These are phyloP conservation scores for Pongo abelii DNA, from an alignment of 2,113 vertebrate genomes.

Conservation along the genomic window DNA sequence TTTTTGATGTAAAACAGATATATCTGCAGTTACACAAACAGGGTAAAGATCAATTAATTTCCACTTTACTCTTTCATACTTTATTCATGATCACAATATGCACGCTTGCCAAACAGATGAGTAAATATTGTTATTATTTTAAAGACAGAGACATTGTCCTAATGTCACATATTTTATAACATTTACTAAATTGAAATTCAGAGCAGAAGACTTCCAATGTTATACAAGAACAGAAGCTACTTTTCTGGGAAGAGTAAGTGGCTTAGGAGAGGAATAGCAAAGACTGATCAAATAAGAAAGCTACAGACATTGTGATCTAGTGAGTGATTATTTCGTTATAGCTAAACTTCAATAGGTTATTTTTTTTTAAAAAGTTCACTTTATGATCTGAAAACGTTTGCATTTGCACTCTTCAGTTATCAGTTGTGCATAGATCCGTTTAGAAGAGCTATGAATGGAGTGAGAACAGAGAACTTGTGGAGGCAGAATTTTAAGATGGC, in stretches of 20 bases:
- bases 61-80: neutral
- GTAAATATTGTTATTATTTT: neutral
- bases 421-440: neutral
- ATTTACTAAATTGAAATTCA: neutral
- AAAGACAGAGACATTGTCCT: neutral
- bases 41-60: neutral
- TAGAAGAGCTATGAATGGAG: neutral
- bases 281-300: neutral
- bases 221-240: neutral
- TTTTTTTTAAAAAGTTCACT: neutral
- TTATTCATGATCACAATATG: neutral
- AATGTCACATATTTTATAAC: neutral
- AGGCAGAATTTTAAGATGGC: neutral
- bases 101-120: neutral
- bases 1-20: neutral
- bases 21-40: neutral
- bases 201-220: neutral
- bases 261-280: neutral
- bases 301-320: neutral
- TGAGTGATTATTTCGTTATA: neutral
- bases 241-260: neutral
- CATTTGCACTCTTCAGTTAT: neutral
- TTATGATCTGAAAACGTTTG: neutral
- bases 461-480: neutral
- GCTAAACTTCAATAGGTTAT: neutral